Evolutionary conservation across 1,140 invertebrate genomes (phyloP).

Genomic region (Macrobrachium rosenbergii): DNA sequence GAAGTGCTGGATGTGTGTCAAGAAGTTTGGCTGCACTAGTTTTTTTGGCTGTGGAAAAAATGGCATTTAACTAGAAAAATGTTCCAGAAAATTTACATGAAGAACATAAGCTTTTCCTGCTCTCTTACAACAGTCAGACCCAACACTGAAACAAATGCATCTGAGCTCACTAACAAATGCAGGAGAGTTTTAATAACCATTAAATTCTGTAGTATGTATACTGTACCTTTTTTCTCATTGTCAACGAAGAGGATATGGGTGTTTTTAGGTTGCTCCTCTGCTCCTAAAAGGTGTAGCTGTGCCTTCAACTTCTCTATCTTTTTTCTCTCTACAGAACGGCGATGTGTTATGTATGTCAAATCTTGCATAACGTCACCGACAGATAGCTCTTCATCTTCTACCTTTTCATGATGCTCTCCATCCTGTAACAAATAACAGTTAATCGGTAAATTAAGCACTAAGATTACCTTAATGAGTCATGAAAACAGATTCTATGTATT

Average conservation of each 20-base stretch:
- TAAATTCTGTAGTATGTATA: too few species aligned
- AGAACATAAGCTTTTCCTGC: background rate
- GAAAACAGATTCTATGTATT: too few species aligned
- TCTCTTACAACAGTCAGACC: background rate
- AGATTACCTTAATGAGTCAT: too few species aligned
- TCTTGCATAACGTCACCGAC: conserved; percentile 81
- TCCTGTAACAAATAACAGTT: conserved; percentile 69
- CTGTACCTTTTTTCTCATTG: conserved; percentile 74
- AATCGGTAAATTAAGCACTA: too few species aligned
- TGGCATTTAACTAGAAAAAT: conserved; percentile 16
- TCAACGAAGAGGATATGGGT: conserved; percentile 88
- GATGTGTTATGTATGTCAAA: conserved; percentile 89
- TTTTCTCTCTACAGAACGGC: conserved; percentile 86
- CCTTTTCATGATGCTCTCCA: conserved; percentile 78
- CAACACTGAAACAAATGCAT: too few species aligned
- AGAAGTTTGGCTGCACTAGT: conserved; percentile 82
- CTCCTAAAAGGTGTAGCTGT: conserved; percentile 85
- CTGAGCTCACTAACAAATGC: background rate
- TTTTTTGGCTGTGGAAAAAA: conserved; percentile 71
- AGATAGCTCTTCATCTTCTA: conserved; percentile 81
- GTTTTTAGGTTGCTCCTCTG: conserved; percentile 75
- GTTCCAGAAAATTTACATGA: background rate
- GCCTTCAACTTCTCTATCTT: conserved; percentile 90
- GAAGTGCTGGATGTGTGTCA: conserved; percentile 81
- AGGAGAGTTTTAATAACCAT: background rate